Evolutionary conservation across 2,113 vertebrate species (phyloP), one percentile per base, ranked within the genome.

Genomic region (Pseudorhombus dupliciocellatus): DNA sequence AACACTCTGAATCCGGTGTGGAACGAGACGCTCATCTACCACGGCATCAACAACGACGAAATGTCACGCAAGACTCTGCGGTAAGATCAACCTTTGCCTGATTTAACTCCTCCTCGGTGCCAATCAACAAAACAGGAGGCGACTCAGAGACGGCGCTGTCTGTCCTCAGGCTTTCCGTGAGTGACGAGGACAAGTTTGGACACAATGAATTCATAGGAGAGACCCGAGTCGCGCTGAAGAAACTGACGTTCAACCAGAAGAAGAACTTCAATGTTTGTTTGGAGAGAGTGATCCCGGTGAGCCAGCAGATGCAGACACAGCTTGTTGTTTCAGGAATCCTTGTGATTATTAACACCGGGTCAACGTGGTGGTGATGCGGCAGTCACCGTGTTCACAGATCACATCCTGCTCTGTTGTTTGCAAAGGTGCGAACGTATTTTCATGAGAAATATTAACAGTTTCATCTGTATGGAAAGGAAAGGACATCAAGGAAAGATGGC

Each of bases 141-240:
- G 26, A n/a, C 7, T 64, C 9, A 59, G 1, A 0, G 28, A 15
- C 11, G 2, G 0, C 0, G 0, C 15, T 16, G 0, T 86, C 30
- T 34, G 40, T 75, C 60, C 46, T 0, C 87, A 98, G 97, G 92
- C 94, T 99, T 62, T 97, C 97, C 0, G 97, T 98, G 73, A 97
- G 96, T 0, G 97, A 99, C 1, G 97, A 98, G 82, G 97, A 99
- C 90, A 99, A 96, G 75, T 98, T 99, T 25, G 96, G 96, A 73
- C 97, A 99, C 83, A 99, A 98, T 0, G 97, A 99, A 78, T 99
- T 99, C 42, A 99, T 99, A 0, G 97, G 97, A 5, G 97, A 99
- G 92, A 98, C 96, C 0, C 90, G 97, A 53, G 94, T 98, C 76
- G 94, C 96, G 0, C 91, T 99, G 87, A 98, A 98, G 92, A 98